phyloP scores from a whole-genome alignment of 2,113 vertebrate genomes.

The Mustela nigripes region DNA sequence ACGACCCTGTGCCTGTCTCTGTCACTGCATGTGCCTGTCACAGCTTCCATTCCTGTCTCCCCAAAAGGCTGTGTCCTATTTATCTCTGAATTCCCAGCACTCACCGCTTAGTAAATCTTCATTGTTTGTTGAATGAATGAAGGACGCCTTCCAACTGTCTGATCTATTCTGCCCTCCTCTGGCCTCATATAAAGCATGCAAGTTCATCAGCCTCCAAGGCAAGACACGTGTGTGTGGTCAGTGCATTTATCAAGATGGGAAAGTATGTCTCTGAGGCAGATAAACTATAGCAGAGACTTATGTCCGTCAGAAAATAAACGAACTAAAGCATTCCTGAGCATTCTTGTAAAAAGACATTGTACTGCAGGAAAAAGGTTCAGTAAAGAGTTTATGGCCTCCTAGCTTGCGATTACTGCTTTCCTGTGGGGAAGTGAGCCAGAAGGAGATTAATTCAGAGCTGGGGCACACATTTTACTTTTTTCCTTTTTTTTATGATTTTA shows the following conservation, averaged over 20 bases:
- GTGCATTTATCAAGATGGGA: neutral
- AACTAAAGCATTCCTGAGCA: neutral
- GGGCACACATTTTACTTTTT: neutral
- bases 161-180: neutral
- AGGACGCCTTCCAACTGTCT: neutral
- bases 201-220: neutral
- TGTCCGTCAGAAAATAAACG: neutral
- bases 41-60: neutral
- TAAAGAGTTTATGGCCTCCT: neutral
- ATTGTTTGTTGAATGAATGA: neutral
- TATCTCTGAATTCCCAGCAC: neutral
- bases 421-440: neutral
- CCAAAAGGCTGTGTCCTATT: neutral
- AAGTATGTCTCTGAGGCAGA: neutral
- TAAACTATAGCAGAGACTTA: neutral
- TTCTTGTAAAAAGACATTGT: constrained; percentile 6
- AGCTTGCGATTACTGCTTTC: neutral
- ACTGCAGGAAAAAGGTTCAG: neutral
- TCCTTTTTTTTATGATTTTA: neutral
- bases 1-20: neutral
- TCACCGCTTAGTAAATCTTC: neutral
- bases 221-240: neutral
- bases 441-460: neutral
- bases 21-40: neutral
- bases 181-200: neutral